Base-by-base conservation (phyloP, 2,797 vertebrate species). In the Philypnodon macrostomus region DNA sequence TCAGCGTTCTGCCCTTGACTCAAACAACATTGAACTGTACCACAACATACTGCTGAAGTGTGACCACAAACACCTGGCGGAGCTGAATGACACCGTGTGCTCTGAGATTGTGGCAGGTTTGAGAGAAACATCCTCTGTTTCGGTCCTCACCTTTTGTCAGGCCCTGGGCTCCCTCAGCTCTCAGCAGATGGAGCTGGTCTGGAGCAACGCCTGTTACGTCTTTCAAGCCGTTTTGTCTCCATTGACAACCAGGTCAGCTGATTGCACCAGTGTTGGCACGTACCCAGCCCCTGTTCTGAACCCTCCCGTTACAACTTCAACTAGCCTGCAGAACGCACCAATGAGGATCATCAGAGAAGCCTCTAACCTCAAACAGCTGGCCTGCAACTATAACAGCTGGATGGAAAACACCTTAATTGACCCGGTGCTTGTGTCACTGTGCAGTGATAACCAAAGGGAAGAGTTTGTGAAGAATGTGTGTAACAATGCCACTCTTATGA, bases 311-410 rank as follows among this genome's bases (percentile, higher is more conserved):
- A 11, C 47, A 2, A 19, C 40, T 7, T 8, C 0, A 1, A 21
- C 41, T 2, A 6, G 3, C 7, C n/a, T 2, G 1, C 7, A 23
- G 7, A 23, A 26, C 3, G 23, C 2, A 7, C 41, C 15, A 0
- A 11, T 31, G 26, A 44, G 41, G 11, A 13, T 18, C 19, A 4
- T 4, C 3, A 76, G 84, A 39, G 80, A 83, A 4, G 71, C 80
- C 7, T 53, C 72, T 12, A 90, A 66, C 71, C 84, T 90, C 51
- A 73, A 35, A 7, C 65, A 83, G 67, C 87, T 90, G 0, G 69
- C 83, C 19, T 92, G 91, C 16, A 47, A 83, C 69, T 92, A 91
- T 45, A 44, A 34, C 42, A 70, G 42, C 81, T 92, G 91, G 91
- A 56, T 79, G 1, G 38, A 16, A 2, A 18, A 32, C 33, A 16